phyloP scores from a whole-genome alignment of 2,888 invertebrate genomes.

The Hydropsyche betteni region DNA sequence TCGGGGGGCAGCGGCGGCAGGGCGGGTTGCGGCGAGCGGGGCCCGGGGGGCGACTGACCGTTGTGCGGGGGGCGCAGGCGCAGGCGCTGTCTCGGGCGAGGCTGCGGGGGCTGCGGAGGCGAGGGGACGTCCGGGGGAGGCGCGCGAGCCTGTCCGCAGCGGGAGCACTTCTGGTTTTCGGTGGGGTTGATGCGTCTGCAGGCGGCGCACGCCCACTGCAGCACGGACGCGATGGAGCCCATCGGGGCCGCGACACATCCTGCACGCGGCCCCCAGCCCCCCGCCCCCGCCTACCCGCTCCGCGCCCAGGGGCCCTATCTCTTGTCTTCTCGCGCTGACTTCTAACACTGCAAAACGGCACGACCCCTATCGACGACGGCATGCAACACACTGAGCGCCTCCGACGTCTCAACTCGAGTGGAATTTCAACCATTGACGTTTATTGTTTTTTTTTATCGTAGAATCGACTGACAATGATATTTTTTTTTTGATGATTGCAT shows the following conservation, averaged over 20 bases:
- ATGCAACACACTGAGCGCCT: background rate
- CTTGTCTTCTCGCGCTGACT: background rate
- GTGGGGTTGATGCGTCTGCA: conserved; percentile 91
- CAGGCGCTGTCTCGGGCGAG: conserved; percentile 14
- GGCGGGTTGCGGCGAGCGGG: conserved; percentile 2
- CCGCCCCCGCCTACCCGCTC: conserved; percentile 54
- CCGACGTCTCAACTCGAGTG: background rate
- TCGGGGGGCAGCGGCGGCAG: conserved; percentile 23
- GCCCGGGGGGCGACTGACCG: conserved; percentile 55
- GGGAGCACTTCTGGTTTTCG: conserved; percentile 83
- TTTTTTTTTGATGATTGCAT: too few species aligned
- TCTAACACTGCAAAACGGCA: background rate
- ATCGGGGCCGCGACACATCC: conserved; percentile 59
- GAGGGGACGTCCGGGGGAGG: conserved; percentile 49
- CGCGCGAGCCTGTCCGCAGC: conserved; percentile 71
- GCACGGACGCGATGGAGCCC: conserved; percentile 93
- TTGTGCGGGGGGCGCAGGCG: conserved; percentile 15
- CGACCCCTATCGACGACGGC: background rate
- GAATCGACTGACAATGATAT: too few species aligned
- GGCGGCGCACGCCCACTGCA: conserved; percentile 91
- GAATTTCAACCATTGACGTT: background rate
- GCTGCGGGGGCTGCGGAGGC: conserved; percentile 20
- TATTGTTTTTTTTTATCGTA: too few species aligned
- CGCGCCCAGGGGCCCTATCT: conserved; percentile 48
- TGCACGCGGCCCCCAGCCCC: conserved; percentile 17